Conservation (phyloP, 2,797 vertebrate genomes). For the Nannoperca australis region DNA sequence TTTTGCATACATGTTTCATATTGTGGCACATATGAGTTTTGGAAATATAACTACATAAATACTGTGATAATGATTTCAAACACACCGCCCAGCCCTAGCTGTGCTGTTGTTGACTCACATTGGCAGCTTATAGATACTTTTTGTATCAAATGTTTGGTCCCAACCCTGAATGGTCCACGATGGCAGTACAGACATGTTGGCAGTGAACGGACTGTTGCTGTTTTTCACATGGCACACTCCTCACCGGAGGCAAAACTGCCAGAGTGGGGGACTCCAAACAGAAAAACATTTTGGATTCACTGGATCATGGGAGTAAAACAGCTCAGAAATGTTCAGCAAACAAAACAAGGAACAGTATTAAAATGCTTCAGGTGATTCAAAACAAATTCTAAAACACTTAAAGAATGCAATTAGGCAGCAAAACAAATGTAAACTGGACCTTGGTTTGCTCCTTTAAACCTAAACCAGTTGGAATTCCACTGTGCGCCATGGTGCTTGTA, state of each 20-base stretch:
- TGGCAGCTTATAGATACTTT: slow-evolving; percentile 41
- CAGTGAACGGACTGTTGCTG: slow-evolving; percentile 61
- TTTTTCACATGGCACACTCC: slow-evolving; percentile 21
- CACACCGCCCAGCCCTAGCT: background rate
- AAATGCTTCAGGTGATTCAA: background rate
- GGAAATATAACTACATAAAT: background rate
- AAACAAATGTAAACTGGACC: slow-evolving; percentile 16
- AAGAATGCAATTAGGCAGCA: slow-evolving; percentile 1
- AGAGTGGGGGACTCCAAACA: background rate
- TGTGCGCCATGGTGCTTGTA: background rate
- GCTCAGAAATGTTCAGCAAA: background rate
- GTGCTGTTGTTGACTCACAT: slow-evolving; percentile 20
- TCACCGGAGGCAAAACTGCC: background rate
- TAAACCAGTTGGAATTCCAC: background rate
- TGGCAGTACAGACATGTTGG: slow-evolving; percentile 71
- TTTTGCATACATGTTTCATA: background rate
- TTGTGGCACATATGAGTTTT: background rate
- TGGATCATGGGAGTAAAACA: slow-evolving; percentile 6
- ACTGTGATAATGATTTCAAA: background rate
- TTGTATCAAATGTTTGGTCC: slow-evolving; percentile 68
- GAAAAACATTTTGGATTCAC: slow-evolving; percentile 8
- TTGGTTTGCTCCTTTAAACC: background rate
- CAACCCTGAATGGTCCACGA: slow-evolving; percentile 43
- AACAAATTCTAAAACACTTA: slow-evolving; percentile 3
- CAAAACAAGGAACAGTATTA: background rate